Evolutionary conservation across 1,140 invertebrate species (phyloP).

Genomic region (Macrobrachium rosenbergii): DNA sequence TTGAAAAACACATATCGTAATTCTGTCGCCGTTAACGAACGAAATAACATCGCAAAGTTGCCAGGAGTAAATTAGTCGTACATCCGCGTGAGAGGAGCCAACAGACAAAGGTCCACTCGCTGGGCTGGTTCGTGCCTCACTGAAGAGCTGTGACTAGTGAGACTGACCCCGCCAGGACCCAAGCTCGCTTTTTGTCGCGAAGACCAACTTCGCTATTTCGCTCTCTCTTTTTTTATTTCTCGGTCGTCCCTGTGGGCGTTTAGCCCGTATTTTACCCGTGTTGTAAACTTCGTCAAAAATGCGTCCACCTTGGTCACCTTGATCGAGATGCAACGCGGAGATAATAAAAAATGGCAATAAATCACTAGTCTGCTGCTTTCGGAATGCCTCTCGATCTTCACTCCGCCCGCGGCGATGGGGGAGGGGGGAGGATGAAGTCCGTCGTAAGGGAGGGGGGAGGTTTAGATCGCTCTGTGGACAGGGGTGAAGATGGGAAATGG

Average conservation of each 20-base stretch:
- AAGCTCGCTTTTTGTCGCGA: constrained; percentile 43
- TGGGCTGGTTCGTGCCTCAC: constrained; percentile 50
- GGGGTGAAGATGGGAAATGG: background rate
- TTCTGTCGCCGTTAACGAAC: no score
- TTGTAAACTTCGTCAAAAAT: background rate
- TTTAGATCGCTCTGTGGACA: background rate
- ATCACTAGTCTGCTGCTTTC: constrained; percentile 23
- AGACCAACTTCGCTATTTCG: constrained; percentile 29
- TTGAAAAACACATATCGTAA: no score
- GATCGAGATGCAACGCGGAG: background rate
- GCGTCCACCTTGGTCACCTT: background rate
- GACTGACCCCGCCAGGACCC: constrained; percentile 46
- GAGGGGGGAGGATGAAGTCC: background rate
- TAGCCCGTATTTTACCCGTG: constrained; percentile 16
- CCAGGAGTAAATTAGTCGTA: constrained; percentile 4
- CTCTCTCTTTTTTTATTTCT: constrained; percentile 14
- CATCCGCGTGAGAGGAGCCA: constrained; percentile 10
- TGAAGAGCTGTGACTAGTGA: background rate
- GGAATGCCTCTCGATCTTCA: constrained; percentile 35
- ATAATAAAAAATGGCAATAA: constrained; percentile 22
- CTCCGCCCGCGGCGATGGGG: constrained; percentile 47
- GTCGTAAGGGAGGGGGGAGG: background rate
- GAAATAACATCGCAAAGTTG: background rate
- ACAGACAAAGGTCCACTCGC: constrained; percentile 4
- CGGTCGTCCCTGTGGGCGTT: background rate